Evolutionary conservation across 2,113 vertebrate genomes (phyloP).

Genomic region (Terrapene triunguis): DNA sequence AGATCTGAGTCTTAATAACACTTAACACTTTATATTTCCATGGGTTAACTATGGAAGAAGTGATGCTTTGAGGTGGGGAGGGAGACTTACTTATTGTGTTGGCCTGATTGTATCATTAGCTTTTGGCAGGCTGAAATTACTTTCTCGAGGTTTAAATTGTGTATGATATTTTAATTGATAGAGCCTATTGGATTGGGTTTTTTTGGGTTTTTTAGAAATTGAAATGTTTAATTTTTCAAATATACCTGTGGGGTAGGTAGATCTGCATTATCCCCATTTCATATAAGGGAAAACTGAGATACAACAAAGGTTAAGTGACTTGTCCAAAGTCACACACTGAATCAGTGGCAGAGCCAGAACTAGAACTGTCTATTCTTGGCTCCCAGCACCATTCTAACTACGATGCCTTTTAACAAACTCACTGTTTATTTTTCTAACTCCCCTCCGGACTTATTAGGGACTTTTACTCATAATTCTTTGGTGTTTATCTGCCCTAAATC

Average conservation of each 20-base stretch:
- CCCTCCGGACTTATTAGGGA: not conserved
- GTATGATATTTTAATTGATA: slow-evolving; percentile 2
- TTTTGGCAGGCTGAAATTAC: slow-evolving; percentile 12
- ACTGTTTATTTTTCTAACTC: not conserved
- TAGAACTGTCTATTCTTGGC: not conserved
- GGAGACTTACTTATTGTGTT: not conserved
- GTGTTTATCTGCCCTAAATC: not conserved
- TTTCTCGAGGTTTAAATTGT: slow-evolving; percentile 9
- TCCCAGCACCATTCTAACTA: not conserved
- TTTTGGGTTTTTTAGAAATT: not conserved
- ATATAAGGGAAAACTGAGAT: not conserved
- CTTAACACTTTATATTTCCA: not conserved
- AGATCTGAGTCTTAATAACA: not conserved
- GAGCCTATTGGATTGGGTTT: not conserved
- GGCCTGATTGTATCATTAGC: not conserved
- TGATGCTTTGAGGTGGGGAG: not conserved
- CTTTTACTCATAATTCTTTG: not conserved
- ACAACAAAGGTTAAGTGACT: not conserved
- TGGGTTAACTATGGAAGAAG: not conserved
- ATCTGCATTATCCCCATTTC: not conserved
- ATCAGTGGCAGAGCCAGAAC: accelerated
- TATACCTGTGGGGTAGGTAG: not conserved
- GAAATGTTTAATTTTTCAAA: not conserved
- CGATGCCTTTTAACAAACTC: not conserved
- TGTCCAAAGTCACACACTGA: not conserved